Conservation (phyloP, 2,797 vertebrate species). For the Sebastes glaucus region DNA sequence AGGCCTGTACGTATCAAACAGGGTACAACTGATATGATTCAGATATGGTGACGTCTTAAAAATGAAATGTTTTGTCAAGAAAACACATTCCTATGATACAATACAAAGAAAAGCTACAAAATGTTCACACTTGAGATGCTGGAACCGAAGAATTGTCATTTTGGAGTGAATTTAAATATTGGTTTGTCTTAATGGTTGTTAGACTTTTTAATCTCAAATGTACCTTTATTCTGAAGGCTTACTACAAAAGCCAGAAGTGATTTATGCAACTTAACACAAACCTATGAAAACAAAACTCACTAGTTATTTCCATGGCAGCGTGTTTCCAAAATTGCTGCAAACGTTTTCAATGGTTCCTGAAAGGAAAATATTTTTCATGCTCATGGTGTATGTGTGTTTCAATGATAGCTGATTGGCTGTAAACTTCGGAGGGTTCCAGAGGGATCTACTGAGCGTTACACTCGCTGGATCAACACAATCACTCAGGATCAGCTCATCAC, state of each 20-base stretch:
- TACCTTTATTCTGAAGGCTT: background rate
- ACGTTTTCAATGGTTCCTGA: background rate
- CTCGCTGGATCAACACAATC: constrained; percentile 93
- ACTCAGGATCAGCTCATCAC: constrained; percentile 87
- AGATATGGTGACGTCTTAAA: background rate
- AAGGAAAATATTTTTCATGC: background rate
- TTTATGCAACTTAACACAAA: background rate
- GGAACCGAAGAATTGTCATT: too few species aligned
- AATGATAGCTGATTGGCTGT: constrained; percentile 89
- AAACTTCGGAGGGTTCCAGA: constrained; percentile 86
- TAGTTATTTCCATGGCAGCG: background rate
- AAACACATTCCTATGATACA: background rate
- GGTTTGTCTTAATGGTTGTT: background rate
- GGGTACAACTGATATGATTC: background rate
- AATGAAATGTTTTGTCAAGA: background rate
- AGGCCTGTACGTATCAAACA: background rate
- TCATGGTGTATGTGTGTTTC: constrained; percentile 33
- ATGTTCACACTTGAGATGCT: too few species aligned
- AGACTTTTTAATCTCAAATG: background rate
- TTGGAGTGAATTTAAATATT: background rate
- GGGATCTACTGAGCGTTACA: constrained; percentile 91
- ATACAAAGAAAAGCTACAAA: background rate
- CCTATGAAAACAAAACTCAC: background rate
- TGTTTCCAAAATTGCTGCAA: background rate
- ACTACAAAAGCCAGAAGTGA: background rate